Conservation (phyloP, 2,113 vertebrate species). For the Sylvia atricapilla region DNA sequence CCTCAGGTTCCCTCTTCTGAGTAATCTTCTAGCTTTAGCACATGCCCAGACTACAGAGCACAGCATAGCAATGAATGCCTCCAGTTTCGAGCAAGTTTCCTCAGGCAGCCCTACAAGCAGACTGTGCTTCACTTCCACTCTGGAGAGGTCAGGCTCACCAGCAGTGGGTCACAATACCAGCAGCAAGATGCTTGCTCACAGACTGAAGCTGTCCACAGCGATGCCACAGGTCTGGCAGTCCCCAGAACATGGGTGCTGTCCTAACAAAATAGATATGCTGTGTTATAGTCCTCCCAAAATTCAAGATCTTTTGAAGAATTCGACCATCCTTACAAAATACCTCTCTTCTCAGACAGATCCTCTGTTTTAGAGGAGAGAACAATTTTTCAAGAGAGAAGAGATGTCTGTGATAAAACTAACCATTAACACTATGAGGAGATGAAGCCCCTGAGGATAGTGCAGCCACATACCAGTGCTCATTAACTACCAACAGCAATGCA, state of each 20-base stretch:
- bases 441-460: neutral
- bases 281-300: neutral
- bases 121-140: neutral
- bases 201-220: neutral
- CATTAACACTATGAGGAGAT: neutral
- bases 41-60: neutral
- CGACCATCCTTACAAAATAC: neutral
- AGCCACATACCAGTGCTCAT: neutral
- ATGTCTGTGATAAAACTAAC: neutral
- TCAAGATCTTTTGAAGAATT: neutral
- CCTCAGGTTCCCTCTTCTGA: neutral
- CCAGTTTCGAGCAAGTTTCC: neutral
- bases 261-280: neutral
- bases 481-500: neutral
- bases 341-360: neutral
- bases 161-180: neutral
- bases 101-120: neutral
- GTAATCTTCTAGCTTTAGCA: neutral
- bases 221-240: neutral
- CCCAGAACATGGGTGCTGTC: neutral
- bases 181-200: neutral
- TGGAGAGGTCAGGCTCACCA: neutral
- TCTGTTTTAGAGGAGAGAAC: neutral
- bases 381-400: neutral
- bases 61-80: fast-evolving